Evolutionary conservation across 2,888 invertebrate genomes (phyloP).

Genomic region (Aphidius colemani): DNA sequence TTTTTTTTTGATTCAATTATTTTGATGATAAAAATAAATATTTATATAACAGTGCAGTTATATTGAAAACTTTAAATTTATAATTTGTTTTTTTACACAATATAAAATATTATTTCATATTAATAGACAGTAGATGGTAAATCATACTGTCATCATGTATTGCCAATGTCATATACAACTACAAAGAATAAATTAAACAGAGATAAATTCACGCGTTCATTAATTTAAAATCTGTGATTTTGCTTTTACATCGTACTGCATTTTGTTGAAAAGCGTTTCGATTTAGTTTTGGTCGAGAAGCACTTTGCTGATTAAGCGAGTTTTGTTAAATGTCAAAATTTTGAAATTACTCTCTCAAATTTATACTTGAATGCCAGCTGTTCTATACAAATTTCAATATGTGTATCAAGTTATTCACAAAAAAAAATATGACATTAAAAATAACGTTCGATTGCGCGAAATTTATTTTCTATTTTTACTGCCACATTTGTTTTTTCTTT

Average conservation of each 20-base stretch:
- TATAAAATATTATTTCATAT: too few relatives aligned
- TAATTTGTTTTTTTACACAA: too few relatives aligned
- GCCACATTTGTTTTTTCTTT: background rate
- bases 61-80: too few relatives aligned
- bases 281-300: slow-evolving; percentile 32
- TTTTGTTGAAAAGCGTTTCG: slow-evolving; percentile 19
- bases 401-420: background rate
- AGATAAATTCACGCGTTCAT: slow-evolving; percentile 28
- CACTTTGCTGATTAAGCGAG: slow-evolving; percentile 46
- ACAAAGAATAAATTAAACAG: slow-evolving; percentile 11
- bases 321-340: slow-evolving; percentile 35
- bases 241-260: slow-evolving; percentile 33
- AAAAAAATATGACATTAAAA: slow-evolving; percentile 11
- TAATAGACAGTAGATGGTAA: background rate
- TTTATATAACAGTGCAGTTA: too few relatives aligned
- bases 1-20: too few relatives aligned
- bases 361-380: too few relatives aligned
- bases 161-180: slow-evolving; percentile 8
- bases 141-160: slow-evolving; percentile 13
- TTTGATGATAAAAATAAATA: too few relatives aligned
- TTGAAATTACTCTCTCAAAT: slow-evolving; percentile 19
- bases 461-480: background rate
- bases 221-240: slow-evolving; percentile 44
- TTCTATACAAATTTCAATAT: too few relatives aligned
- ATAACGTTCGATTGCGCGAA: slow-evolving; percentile 14